A percentile compares a stretch with the other conserved stretches of the same genome.
Evolutionary conservation across 2,888 invertebrate species (phyloP).

Genomic region (Uropetala carovei): DNA sequence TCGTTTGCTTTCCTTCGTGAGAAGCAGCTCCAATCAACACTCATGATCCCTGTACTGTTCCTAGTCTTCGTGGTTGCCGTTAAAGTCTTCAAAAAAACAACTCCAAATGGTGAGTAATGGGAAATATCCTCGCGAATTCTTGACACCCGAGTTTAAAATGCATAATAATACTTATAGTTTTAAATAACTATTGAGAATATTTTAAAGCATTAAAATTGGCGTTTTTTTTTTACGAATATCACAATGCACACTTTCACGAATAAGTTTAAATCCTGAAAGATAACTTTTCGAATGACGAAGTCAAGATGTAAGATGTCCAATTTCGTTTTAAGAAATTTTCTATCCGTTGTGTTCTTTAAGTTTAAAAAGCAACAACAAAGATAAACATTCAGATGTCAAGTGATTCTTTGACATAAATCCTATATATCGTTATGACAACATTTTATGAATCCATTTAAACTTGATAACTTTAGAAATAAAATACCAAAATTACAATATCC

Average conservation of each 20-base stretch:
- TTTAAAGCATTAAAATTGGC: not conserved
- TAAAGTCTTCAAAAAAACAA: conserved; percentile 95
- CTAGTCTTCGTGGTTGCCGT: conserved; percentile 86
- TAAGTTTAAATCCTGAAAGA: not conserved
- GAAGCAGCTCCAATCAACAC: not conserved
- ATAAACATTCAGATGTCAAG: no score
- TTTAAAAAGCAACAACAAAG: no score
- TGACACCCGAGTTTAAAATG: not conserved
- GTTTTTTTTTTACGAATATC: not conserved
- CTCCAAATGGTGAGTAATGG: conserved; percentile 86
- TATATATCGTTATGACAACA: no score
- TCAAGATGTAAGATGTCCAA: no score
- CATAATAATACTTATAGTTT: not conserved
- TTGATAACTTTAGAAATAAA: no score
- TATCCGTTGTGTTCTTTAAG: no score
- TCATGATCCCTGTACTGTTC: conserved; percentile 75
- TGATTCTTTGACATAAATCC: no score
- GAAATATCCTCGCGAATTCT: not conserved
- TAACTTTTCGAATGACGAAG: not conserved
- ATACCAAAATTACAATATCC: no score
- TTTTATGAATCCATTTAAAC: no score
- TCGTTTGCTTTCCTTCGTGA: conserved; percentile 43
- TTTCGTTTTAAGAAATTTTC: no score
- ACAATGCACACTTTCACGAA: no score
- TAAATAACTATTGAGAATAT: not conserved